phyloP scores from a whole-genome alignment of 2,888 invertebrate genomes.

The Harmothoe impar region DNA sequence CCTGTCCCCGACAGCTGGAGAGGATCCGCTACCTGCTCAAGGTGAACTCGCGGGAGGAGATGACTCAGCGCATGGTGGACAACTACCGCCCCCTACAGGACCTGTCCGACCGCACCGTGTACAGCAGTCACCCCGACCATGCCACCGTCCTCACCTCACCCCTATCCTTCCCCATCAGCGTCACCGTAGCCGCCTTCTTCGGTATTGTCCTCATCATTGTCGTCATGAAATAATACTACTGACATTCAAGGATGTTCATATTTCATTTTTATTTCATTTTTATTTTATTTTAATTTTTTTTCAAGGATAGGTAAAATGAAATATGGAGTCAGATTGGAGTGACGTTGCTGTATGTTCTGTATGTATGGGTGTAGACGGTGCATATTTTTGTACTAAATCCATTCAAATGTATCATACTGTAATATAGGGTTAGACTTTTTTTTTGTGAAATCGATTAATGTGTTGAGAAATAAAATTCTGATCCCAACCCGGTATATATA shows the following conservation, averaged over 20 bases:
- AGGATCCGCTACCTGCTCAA: conserved; percentile 49
- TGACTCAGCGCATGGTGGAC: conserved; percentile 64
- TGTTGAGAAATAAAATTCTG: no score
- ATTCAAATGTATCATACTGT: no score
- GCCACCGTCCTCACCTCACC: conserved; percentile 60
- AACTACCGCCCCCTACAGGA: conserved; percentile 74
- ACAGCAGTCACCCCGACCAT: conserved; percentile 69
- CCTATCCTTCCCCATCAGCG: conserved; percentile 56
- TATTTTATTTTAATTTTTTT: no score
- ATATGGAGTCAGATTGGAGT: no score
- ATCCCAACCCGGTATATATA: no score
- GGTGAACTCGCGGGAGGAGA: background rate
- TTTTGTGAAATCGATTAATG: no score
- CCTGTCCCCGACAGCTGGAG: conserved; percentile 51
- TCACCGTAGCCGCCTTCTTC: conserved; percentile 61
- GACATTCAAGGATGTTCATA: no score
- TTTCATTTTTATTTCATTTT: no score
- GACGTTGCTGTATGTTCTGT: no score
- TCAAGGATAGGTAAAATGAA: background rate
- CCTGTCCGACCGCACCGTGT: conserved; percentile 71
- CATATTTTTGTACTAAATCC: no score
- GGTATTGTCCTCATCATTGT: conserved; percentile 57
- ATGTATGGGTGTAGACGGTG: no score
- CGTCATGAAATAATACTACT: conserved; percentile 21
- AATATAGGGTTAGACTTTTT: no score